Percentiles rank a stretch among this genome's conserved stretches.
phyloP scores from a whole-genome alignment of 2,888 invertebrate genomes.

The Rhagium mordax region DNA sequence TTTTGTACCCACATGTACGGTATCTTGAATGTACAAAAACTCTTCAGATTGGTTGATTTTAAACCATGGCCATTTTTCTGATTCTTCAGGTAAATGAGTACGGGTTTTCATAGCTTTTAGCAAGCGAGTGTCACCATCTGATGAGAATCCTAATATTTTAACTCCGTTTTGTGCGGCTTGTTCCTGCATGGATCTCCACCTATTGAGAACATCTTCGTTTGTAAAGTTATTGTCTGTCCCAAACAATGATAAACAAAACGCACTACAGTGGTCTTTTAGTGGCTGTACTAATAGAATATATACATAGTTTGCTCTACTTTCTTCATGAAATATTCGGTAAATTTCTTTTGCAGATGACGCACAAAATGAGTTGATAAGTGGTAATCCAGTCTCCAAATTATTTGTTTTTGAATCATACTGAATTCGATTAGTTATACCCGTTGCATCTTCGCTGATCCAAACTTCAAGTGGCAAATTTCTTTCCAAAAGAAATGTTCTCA shows the following conservation, averaged over 20 bases:
- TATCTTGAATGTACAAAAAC: too few species aligned
- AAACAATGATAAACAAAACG: neutral
- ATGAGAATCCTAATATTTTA: neutral
- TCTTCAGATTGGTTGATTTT: too few species aligned
- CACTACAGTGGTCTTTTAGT: neutral
- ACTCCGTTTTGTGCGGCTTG: neutral
- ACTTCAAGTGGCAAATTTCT: neutral
- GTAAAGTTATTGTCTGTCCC: neutral
- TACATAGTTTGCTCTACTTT: neutral
- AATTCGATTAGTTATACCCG: neutral
- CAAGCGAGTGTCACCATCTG: slow-evolving; percentile 39
- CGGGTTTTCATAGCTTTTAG: neutral
- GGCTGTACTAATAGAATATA: neutral
- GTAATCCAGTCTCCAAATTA: neutral
- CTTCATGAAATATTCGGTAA: neutral
- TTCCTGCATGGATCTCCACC: neutral
- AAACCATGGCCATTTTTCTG: too few species aligned
- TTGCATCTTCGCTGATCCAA: neutral
- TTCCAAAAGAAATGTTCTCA: neutral
- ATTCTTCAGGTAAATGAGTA: too few species aligned
- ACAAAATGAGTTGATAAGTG: neutral
- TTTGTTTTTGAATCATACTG: neutral
- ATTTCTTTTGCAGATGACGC: neutral
- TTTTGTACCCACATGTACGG: too few species aligned
- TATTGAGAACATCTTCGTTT: neutral